Base-by-base conservation (phyloP, 2,888 invertebrate species). In the Limulus polyphemus region DNA sequence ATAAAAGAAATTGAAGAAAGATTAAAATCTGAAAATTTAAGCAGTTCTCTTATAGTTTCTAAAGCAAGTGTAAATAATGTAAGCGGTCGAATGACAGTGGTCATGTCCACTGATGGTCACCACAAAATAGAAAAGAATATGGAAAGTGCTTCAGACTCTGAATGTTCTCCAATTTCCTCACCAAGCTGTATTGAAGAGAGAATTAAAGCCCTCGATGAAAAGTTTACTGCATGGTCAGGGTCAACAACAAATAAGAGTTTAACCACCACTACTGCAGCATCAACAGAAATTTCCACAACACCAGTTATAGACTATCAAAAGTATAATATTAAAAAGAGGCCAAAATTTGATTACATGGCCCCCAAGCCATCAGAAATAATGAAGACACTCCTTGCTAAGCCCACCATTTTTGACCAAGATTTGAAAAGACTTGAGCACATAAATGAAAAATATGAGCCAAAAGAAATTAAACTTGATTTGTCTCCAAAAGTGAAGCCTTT, bases 361-460 rank as follows among this genome's bases (percentile, higher is more conserved):
- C 82, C 88, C 63, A 90, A 93, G 75, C 94, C 93, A 0, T 94
- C 94, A 46, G 93, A 93, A 72, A 93, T 95, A 72, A 89, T 93
- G 51, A 89, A 90, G 73, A 90, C 91, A 46, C 83, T 97, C 71
- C 81, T 95, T 72, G 90, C 93, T 9, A 90, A 91, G 76, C 85
- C 88, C 67, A 93, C 92, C 59, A 90, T 97, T 60, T 95, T 97
- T 77, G 97, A 97, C 75, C 95, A 95, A 76, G 97, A 97, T 76
- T 84, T 88, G 52, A 92, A 94, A 77, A 82, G 97, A 49, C 80
- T 97, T 63, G 93, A 93, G 76, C 73, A 75, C 72, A 86, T 88
- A 62, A 82, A 85, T 74, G 85, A 92, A 77, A 84, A 90, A 78
- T 84, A 90, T 79, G 83, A 92, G 78, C 74, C 75, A 11, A 75